phyloP scores from a whole-genome alignment of 2,113 vertebrate genomes.

The Phodopus roborovskii region DNA sequence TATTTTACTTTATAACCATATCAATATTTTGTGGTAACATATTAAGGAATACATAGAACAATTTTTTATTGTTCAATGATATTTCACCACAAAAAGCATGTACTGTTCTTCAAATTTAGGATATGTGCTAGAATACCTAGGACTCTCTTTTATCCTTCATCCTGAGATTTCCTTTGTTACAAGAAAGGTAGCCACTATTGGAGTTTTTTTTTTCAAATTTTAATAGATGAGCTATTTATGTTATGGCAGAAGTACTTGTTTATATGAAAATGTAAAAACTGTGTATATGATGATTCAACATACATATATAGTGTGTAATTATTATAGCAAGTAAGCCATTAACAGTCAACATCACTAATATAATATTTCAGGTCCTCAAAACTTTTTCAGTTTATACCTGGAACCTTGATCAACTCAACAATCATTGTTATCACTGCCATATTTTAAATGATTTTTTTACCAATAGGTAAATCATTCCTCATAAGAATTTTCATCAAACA shows the following conservation, averaged over 20 bases:
- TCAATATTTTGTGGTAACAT: background rate
- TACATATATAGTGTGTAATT: background rate
- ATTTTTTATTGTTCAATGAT: background rate
- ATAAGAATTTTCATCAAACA: background rate
- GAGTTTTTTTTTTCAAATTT: background rate
- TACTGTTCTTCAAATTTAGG: background rate
- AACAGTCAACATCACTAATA: too few relatives aligned
- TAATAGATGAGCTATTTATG: background rate
- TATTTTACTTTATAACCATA: background rate
- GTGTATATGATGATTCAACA: too few relatives aligned
- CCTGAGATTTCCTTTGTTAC: background rate
- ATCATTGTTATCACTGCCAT: background rate
- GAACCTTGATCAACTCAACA: background rate
- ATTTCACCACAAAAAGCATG: background rate
- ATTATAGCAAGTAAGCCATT: background rate
- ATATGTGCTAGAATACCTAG: background rate
- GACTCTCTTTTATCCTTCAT: rapidly evolving
- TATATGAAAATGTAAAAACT: background rate
- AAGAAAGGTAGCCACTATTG: background rate
- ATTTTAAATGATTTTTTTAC: background rate
- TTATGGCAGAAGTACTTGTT: background rate
- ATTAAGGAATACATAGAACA: background rate
- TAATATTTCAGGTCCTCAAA: background rate
- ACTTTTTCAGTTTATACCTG: background rate
- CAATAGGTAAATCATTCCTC: background rate